These are phyloP conservation scores for Brachyistius frenatus DNA, from an alignment of 2,113 vertebrate species.

Conservation along the genomic window DNA sequence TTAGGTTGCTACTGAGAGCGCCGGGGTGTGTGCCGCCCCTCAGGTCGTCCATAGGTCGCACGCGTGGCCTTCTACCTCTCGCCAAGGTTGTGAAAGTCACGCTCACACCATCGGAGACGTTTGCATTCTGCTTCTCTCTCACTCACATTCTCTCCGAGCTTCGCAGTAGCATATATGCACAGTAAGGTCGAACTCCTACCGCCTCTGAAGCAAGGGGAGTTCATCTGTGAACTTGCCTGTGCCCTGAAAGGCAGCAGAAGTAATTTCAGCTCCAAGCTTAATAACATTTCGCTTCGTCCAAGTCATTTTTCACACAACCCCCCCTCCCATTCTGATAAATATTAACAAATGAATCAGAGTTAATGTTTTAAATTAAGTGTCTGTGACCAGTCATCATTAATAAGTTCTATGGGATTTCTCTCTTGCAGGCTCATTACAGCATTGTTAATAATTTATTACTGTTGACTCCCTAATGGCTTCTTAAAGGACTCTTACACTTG, in stretches of 20 bases:
- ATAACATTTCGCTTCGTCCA: slow-evolving; percentile 67
- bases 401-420: slow-evolving; percentile 73
- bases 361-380: slow-evolving; percentile 84
- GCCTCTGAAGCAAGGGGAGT: neutral
- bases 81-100: slow-evolving; percentile 30
- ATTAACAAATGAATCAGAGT: slow-evolving; percentile 84
- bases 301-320: slow-evolving; percentile 69
- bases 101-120: slow-evolving; percentile 41
- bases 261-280: slow-evolving; percentile 71
- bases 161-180: neutral
- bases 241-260: slow-evolving; percentile 64
- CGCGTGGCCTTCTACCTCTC: neutral
- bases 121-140: slow-evolving; percentile 25
- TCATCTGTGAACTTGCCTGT: slow-evolving; percentile 52
- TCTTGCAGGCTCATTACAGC: slow-evolving; percentile 80
- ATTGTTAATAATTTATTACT: slow-evolving; percentile 84
- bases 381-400: slow-evolving; percentile 81
- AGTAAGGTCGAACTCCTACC: slow-evolving; percentile 22
- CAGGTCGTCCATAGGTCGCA: slow-evolving; percentile 22
- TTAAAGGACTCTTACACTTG: slow-evolving; percentile 80
- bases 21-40: slow-evolving; percentile 16
- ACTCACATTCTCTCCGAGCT: slow-evolving; percentile 9
- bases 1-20: slow-evolving; percentile 20
- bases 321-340: slow-evolving; percentile 76
- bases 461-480: slow-evolving; percentile 83